These are phyloP conservation scores for Amyelois transitella DNA, from an alignment of 1,140 invertebrate genomes.

Conservation along the genomic window DNA sequence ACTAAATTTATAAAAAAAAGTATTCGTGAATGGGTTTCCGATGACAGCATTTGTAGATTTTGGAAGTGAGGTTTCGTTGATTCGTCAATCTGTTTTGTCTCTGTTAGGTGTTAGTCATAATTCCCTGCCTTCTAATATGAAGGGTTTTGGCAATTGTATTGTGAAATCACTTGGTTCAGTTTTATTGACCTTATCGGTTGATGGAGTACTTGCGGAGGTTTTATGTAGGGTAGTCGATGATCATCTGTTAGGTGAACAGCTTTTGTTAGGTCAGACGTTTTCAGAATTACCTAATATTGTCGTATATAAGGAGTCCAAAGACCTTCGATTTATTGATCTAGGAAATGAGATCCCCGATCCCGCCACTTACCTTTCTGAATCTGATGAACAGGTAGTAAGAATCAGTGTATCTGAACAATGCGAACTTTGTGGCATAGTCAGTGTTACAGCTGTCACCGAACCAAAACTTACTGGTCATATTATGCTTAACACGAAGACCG, in stretches of 20 bases:
- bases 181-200: conserved; percentile 6
- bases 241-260: conserved; percentile 8
- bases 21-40: conserved; percentile 4
- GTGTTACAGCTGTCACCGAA: conserved; percentile 5
- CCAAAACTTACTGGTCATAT: conserved; percentile 3
- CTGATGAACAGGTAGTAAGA: conserved; percentile 2
- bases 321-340: conserved; percentile 9
- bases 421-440: conserved; percentile 5
- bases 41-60: conserved; percentile 18
- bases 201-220: conserved; percentile 15
- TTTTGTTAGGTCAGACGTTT: conserved; percentile 17
- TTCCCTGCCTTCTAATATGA: conserved; percentile 9
- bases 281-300: conserved; percentile 19
- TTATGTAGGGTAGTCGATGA: conserved; percentile 18
- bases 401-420: neutral
- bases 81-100: conserved; percentile 1
- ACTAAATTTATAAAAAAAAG: conserved; percentile 14
- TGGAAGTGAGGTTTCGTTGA: conserved; percentile 14
- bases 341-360: neutral
- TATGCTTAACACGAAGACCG: conserved; percentile 8
- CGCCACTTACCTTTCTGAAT: neutral
- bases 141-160: conserved; percentile 17
- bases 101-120: conserved; percentile 12
- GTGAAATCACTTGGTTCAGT: conserved; percentile 18
- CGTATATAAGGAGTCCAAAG: conserved; percentile 11